Evolutionary conservation across 2,888 invertebrate species (phyloP).

Genomic region (Epinotia nisella): DNA sequence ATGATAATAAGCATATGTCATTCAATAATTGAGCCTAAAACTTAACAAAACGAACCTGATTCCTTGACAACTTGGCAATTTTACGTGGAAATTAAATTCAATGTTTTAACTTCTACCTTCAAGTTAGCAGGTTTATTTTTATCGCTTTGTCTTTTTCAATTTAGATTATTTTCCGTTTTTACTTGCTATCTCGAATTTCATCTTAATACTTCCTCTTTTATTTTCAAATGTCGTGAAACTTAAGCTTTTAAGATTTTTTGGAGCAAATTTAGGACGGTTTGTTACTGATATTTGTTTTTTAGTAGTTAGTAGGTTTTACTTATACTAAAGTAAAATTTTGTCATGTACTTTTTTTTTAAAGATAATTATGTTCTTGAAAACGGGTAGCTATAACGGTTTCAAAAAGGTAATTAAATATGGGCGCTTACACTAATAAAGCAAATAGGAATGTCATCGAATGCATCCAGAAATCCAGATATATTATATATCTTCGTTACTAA

Average conservation of each 20-base stretch:
- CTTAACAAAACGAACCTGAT: conserved; percentile 26
- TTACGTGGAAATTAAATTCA: conserved; percentile 23
- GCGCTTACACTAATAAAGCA: neutral
- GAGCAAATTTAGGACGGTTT: neutral
- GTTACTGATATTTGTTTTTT: neutral
- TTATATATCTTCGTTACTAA: conserved; percentile 3
- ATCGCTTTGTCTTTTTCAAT: conserved; percentile 24
- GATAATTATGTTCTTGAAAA: no score
- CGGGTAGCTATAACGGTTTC: no score
- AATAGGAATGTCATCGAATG: neutral
- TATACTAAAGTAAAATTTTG: no score
- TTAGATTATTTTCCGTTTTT: conserved; percentile 15
- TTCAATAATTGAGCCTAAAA: conserved; percentile 44
- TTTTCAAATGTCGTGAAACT: neutral
- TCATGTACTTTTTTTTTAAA: no score
- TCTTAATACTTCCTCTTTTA: neutral
- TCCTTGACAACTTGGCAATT: conserved; percentile 17
- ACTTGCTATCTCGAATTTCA: conserved; percentile 15
- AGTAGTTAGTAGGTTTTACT: no score
- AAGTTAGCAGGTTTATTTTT: conserved; percentile 28
- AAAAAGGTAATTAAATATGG: no score
- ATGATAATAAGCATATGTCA: conserved; percentile 52
- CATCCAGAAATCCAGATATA: no score
- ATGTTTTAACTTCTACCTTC: conserved; percentile 45
- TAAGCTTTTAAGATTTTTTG: neutral